Base-by-base conservation (phyloP, 2,888 invertebrate species). In the Scaeva pyrastri region DNA sequence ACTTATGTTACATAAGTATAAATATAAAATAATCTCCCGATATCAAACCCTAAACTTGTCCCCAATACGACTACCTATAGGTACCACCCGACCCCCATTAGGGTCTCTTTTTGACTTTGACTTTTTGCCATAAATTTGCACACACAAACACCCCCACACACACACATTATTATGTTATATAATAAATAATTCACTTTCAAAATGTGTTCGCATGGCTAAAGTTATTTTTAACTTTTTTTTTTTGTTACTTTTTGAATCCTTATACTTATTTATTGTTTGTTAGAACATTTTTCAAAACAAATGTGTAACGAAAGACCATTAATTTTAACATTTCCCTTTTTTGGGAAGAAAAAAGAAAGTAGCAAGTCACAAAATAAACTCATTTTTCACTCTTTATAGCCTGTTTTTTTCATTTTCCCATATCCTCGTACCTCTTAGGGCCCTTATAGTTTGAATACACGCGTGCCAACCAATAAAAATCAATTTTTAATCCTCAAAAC, bases 381-480 rank as follows among this genome's bases (percentile, higher is more conserved):
- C 81, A 71, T 64, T 55, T 68, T 73, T 68, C 39, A 71, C 52
- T 80, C 52, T 60, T 56, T 52, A 26, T 50, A 31, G 68, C 60
- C 26, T n/a, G n/a, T n/a, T n/a, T n/a, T 52, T 68, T 68, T 73
- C 48, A 31, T 62, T 19, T 52, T 14, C 26, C 12, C 26, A 52
- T 45, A 26, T 19, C 48, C 14, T 36, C 5, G 39, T 3, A 10
- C 14, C n/a, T 2, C 12, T 6, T 21, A 2, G 19, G 36, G 1
- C 21, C 6, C 26, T 21, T 52, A 2, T 23, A 8, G 16, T 48
- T 26, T 43, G 21, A 76, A 52, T 72, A 45, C 76, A 72, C 68
- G 72, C 77, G 72, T n/a, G n/a, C n/a, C n/a, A n/a, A n/a, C 76
- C 72, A 85, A 77, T 85, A 80, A 85, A 85, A 85, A 80, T 85